Evolutionary conservation across 2,888 invertebrate genomes (phyloP), one percentile per base, ranked within the genome.

Genomic region (Drosophila meridionalis): DNA sequence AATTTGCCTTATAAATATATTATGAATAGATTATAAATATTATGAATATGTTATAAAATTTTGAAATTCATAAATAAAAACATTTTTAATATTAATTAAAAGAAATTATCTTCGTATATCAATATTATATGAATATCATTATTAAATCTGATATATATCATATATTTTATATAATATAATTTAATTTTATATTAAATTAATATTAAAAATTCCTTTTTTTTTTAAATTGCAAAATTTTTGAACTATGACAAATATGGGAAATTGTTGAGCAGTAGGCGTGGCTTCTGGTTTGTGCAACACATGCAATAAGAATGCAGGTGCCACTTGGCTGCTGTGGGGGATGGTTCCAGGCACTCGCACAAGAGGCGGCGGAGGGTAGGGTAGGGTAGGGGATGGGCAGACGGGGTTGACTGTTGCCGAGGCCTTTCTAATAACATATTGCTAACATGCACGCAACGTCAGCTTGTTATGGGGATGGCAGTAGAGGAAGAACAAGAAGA

Each of bases 371-470:
- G 28, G 0, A 12, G 7, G 32, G 2, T 11, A 11, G 2, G 11
- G 5, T 4, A 6, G 2, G 28, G 26, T n/a, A 11, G 20, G 2
- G 11, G 5, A 11, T 2, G 42, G 14, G 40, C 20, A n/a, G 26
- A 11, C 2, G 42, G 14, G 40, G 36, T 4, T 20, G 36, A 34
- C 28, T n/a, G 38, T 3, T 40, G n/a, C 14, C 28, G 59, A 47
- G 61, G 63, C 20, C 47, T 63, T 60, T 66, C 67, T 78, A 67
- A 75, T 72, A 83, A 80, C 72, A 75, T 82, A 82, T 81, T 75
- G 81, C 81, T 26, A 40, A 55, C 67, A 64, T 72, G 75, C 81
- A 82, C 75, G 83, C 81, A 83, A 82, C 58, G 30, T 40, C 50
- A 40, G 32, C 57, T 52, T 36, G 52, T 52, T 26, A 36, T 12